Percentiles rank a stretch among this genome's conserved stretches.
Conservation (phyloP, 1,140 invertebrate genomes). For the Pachypeltis micranthus region DNA sequence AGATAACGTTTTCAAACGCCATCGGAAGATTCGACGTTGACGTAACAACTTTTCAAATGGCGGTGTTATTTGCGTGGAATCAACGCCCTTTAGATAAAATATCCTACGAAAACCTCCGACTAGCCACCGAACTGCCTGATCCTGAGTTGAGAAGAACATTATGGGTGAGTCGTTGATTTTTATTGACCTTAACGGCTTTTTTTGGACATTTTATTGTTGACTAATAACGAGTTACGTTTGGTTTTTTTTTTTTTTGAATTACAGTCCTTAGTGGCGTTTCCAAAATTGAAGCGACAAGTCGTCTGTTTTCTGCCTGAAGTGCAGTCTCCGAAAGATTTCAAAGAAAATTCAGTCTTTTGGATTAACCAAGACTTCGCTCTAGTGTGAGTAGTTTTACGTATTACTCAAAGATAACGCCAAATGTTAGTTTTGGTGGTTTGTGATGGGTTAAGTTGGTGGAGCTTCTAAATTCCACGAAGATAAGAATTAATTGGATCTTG, state of each 20-base stretch:
- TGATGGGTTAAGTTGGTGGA: too few species aligned
- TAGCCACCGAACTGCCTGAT: constrained; percentile 95
- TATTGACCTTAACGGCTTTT: too few species aligned
- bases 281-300: constrained; percentile 88
- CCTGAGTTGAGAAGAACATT: constrained; percentile 89
- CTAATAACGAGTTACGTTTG: too few species aligned
- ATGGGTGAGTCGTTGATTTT: constrained; percentile 51
- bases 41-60: constrained; percentile 99
- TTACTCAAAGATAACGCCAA: too few species aligned
- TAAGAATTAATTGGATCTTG: too few species aligned
- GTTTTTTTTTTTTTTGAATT: constrained; percentile 16
- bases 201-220: too few species aligned
- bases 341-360: constrained; percentile 86
- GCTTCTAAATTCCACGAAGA: too few species aligned
- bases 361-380: constrained; percentile 92
- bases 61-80: constrained; percentile 98
- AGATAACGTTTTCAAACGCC: constrained; percentile 89
- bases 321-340: constrained; percentile 84
- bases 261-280: constrained; percentile 85
- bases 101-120: constrained; percentile 84
- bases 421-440: too few species aligned
- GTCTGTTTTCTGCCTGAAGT: constrained; percentile 66
- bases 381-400: constrained; percentile 53
- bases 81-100: constrained; percentile 83
- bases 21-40: constrained; percentile 94